Conservation (phyloP, 2,888 invertebrate species). For the Eristalis tenax region DNA sequence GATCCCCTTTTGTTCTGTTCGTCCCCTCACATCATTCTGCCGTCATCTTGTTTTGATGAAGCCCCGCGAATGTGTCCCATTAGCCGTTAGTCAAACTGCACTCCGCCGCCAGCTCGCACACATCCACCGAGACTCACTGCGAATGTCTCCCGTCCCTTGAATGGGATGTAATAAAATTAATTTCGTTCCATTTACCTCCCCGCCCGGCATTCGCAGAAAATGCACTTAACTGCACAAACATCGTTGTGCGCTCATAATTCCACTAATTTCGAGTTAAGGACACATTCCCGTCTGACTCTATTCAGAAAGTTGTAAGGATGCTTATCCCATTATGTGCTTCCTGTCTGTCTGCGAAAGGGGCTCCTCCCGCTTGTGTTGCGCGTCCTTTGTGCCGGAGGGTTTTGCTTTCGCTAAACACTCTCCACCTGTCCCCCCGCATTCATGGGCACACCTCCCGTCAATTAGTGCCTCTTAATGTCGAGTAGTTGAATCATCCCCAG, state of each 20-base stretch:
- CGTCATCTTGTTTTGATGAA: neutral
- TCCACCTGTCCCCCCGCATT: neutral
- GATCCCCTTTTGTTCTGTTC: neutral
- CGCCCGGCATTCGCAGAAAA: neutral
- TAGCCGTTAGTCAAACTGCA: slow-evolving; percentile 27
- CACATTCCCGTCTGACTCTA: slow-evolving; percentile 35
- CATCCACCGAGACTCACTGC: neutral
- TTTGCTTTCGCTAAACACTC: neutral
- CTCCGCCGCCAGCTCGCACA: neutral
- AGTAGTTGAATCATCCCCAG: neutral
- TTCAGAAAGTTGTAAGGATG: slow-evolving; percentile 11
- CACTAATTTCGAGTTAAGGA: slow-evolving; percentile 56
- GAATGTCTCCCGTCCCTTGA: neutral
- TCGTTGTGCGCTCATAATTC: slow-evolving; percentile 50
- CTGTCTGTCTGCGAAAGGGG: slow-evolving; percentile 10
- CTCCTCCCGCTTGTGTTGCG: neutral
- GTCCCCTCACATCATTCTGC: neutral
- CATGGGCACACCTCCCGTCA: neutral
- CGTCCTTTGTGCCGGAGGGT: neutral
- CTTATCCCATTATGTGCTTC: slow-evolving; percentile 29
- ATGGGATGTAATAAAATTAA: slow-evolving; percentile 46
- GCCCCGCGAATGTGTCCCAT: slow-evolving; percentile 17
- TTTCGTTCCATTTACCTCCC: slow-evolving; percentile 18
- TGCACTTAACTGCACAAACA: slow-evolving; percentile 54
- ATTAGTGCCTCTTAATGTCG: neutral